Conservation (phyloP, 2,113 vertebrate species). For the Lampris incognitus region DNA sequence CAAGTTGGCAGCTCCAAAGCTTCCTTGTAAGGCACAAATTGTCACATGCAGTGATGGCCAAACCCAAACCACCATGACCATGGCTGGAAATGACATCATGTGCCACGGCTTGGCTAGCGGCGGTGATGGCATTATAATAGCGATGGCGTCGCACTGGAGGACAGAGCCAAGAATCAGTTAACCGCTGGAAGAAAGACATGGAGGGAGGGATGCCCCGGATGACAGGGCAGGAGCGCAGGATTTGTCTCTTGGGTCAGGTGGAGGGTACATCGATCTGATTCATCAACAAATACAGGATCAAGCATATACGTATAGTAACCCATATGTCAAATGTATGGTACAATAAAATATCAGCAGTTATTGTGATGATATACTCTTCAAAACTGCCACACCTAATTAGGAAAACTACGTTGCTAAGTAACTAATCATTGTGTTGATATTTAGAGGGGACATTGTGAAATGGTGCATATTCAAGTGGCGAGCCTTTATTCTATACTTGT, state of each 20-base stretch:
- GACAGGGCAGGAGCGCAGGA: constrained; percentile 57
- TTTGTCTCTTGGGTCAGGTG: constrained; percentile 59
- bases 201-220: constrained; percentile 36
- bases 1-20: constrained; percentile 70
- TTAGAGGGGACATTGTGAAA: too few relatives aligned
- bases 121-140: constrained; percentile 79
- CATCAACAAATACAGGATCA: background rate
- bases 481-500: background rate
- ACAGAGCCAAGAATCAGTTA: constrained; percentile 70
- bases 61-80: constrained; percentile 80
- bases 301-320: too few relatives aligned
- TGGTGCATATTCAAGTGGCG: too few relatives aligned
- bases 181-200: constrained; percentile 64
- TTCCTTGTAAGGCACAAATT: constrained; percentile 78
- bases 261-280: constrained; percentile 23
- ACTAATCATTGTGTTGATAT: too few relatives aligned
- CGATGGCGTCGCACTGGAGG: constrained; percentile 59
- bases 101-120: constrained; percentile 75
- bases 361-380: background rate
- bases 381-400: background rate
- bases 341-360: too few relatives aligned
- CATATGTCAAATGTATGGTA: too few relatives aligned
- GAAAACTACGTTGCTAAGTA: background rate
- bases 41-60: constrained; percentile 78
- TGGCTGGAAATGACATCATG: constrained; percentile 86